Evolutionary conservation across 2,888 invertebrate genomes (phyloP).

Genomic region (Tyria jacobaeae): DNA sequence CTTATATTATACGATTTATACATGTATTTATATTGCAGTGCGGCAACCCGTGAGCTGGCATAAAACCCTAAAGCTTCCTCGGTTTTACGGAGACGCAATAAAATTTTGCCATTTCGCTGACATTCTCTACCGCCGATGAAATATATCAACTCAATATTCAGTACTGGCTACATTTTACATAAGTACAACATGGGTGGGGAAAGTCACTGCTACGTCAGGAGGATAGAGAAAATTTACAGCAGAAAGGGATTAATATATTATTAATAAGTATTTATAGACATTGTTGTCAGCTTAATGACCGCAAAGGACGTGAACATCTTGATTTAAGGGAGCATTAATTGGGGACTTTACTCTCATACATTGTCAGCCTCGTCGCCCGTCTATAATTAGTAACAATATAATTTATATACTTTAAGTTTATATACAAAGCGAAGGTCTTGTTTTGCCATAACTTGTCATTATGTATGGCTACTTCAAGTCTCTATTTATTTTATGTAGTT

Average conservation of each 20-base stretch:
- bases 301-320: not conserved
- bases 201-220: not conserved
- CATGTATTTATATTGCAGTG: conserved; percentile 18
- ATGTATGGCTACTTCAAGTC: not conserved
- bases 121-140: conserved; percentile 22
- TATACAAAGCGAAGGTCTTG: not conserved
- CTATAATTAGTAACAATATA: no score
- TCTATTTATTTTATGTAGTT: not conserved
- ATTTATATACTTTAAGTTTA: not conserved
- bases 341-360: not conserved
- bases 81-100: conserved; percentile 31
- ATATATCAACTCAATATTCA: conserved; percentile 29
- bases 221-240: not conserved
- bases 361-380: no score
- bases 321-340: not conserved
- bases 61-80: conserved; percentile 38
- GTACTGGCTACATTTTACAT: conserved; percentile 18
- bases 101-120: conserved; percentile 35
- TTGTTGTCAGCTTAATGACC: not conserved
- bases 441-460: not conserved
- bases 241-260: not conserved
- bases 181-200: not conserved
- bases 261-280: not conserved
- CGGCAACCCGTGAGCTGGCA: conserved; percentile 34
- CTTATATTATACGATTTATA: not conserved